Conservation (phyloP, 2,113 vertebrate genomes). For the Grammomys surdaster region DNA sequence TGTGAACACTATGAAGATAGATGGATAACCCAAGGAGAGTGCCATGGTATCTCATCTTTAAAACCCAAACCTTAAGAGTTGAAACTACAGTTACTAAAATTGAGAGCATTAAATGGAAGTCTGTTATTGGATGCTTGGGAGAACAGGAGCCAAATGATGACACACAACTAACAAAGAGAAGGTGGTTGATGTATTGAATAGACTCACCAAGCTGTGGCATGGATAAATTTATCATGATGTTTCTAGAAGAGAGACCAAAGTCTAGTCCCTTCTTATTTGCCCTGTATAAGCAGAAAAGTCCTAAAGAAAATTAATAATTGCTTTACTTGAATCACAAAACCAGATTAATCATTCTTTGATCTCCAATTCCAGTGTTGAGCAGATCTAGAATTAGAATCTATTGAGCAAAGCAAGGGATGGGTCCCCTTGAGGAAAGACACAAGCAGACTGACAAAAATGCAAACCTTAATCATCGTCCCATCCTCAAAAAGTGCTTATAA, state of each 20-base stretch:
- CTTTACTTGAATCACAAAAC: background rate
- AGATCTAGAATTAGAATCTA: background rate
- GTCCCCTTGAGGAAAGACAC: background rate
- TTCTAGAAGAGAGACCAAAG: background rate
- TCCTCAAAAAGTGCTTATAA: too few species aligned
- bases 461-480: background rate
- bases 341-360: background rate
- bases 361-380: background rate
- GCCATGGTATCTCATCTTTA: background rate
- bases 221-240: too few species aligned
- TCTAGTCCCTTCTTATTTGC: background rate
- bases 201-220: too few species aligned
- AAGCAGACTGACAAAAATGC: background rate
- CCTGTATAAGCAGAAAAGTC: background rate
- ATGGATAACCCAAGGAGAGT: background rate
- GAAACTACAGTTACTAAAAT: background rate
- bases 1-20: background rate
- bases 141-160: background rate
- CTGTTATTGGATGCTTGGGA: too few species aligned
- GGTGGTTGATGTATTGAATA: accelerated
- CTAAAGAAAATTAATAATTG: background rate
- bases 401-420: background rate
- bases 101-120: background rate
- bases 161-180: background rate
- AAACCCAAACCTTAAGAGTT: background rate